Conservation (phyloP, 2,113 vertebrate species). For the Vimba vimba region DNA sequence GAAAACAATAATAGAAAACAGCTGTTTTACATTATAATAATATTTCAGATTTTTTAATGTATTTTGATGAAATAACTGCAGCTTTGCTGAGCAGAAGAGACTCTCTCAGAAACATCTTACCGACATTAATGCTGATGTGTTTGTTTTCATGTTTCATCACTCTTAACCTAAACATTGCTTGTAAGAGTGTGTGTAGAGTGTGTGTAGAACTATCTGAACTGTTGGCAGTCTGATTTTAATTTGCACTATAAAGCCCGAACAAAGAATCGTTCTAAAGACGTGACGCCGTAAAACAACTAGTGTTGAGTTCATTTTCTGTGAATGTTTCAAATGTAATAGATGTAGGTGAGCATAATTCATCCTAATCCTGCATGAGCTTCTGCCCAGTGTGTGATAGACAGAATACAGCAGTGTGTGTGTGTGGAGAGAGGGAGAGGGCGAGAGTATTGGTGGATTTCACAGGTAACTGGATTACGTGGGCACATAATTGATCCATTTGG, state of each 20-base stretch:
- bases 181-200: not conserved
- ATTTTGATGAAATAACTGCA: no score
- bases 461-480: constrained; percentile 99
- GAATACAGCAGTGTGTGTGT: constrained; percentile 41
- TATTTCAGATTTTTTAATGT: not conserved
- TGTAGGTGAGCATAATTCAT: constrained; percentile 30
- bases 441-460: constrained; percentile 98
- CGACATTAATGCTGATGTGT: not conserved
- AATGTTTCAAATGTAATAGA: not conserved
- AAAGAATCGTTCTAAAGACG: not conserved
- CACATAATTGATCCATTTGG: constrained; percentile 99
- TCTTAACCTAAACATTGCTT: no score
- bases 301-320: constrained; percentile 6
- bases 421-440: constrained; percentile 87
- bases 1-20: not conserved
- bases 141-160: not conserved
- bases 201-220: not conserved
- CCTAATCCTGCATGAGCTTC: constrained; percentile 21
- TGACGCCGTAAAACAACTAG: not conserved
- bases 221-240: not conserved
- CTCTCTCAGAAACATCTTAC: not conserved
- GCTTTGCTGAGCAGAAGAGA: not conserved
- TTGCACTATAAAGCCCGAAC: not conserved
- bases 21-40: not conserved
- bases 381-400: constrained; percentile 37